phyloP scores from a whole-genome alignment of 1,140 invertebrate genomes.

The Drosophila chauvacae region DNA sequence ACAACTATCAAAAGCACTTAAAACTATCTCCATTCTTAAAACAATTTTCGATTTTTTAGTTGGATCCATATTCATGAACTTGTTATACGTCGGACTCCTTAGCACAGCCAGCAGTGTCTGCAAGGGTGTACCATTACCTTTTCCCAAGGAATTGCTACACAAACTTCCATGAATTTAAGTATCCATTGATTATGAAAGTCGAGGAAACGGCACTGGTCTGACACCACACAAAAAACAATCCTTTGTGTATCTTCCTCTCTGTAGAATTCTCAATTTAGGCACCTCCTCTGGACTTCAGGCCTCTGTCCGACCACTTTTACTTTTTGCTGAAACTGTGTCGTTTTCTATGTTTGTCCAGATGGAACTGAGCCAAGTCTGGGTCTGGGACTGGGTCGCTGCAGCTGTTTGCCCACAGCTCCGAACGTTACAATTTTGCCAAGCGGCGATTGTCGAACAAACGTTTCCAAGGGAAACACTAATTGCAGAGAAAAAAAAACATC shows the following conservation, averaged over 20 bases:
- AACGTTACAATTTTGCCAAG: constrained; percentile 73
- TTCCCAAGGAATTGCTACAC: too few relatives aligned
- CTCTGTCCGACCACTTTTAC: constrained; percentile 37
- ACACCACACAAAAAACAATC: not conserved
- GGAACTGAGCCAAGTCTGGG: constrained; percentile 56
- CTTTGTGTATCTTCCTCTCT: not conserved
- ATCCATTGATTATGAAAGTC: too few relatives aligned
- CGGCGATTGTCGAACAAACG: constrained; percentile 34
- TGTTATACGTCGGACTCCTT: not conserved
- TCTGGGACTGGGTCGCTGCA: constrained; percentile 47
- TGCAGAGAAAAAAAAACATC: constrained; percentile 9
- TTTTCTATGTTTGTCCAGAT: constrained; percentile 77
- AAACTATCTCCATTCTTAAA: not conserved
- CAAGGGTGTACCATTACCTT: too few relatives aligned
- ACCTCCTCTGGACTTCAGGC: not conserved
- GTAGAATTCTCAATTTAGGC: constrained; percentile 2
- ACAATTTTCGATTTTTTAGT: not conserved
- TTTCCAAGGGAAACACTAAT: constrained; percentile 59
- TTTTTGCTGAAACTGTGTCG: constrained; percentile 52
- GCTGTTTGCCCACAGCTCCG: constrained; percentile 63
- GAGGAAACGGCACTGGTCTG: not conserved
- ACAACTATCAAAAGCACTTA: constrained; percentile 20
- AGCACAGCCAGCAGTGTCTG: too few relatives aligned
- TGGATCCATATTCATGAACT: constrained; percentile 5
- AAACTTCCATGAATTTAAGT: not conserved